Base-by-base conservation (phyloP, 2,113 vertebrate species). In the Lonchura striata region DNA sequence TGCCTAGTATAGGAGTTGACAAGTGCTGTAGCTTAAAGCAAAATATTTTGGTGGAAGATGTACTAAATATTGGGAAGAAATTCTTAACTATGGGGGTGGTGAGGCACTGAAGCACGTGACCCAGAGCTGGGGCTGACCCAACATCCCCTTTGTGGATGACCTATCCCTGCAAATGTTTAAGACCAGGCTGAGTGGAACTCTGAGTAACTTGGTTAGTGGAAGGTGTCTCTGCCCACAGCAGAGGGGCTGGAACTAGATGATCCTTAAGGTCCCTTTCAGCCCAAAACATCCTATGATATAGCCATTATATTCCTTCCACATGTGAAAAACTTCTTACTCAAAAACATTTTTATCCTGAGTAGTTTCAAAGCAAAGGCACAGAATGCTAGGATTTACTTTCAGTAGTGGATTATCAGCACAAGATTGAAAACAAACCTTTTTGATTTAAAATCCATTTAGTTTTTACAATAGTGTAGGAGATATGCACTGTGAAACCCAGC, bases 141-240 rank as follows among this genome's bases (percentile, higher is more conserved):
- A 13, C 41, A 42, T 42, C 41, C 41, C 41, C 41, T 13, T 5
- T 39, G 44, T 30, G 23, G 19, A n/a, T 81, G 23, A 5, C 13
- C 19, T 0, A 0, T 46, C 6, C 23, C 13, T 57, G 59, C 28
- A 66, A 52, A 5, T n/a, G 6, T 59, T 57, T 23, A n/a, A 46
- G 39, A 31, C 8, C 24, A 17, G 13, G 6, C 7, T 82, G 46
- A 33, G 60, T 68, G n/a, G 53, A 46, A 9, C 9, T 22, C 61
- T 39, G 53, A 68, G 6, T 18, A 60, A n/a, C 11, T 9, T 25
- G 16, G 21, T 47, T 21, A n/a, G 14, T 37, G 28, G 11, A 39
- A 57, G 13, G 10, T 52, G 19, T 41, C 24, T 57, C 19, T 68
- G 23, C 24, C 16, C 5, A 22, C 11, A 44, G 30, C 11, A 60